Base-by-base conservation (phyloP, 1,140 invertebrate species). In the Drosophila teissieri region DNA sequence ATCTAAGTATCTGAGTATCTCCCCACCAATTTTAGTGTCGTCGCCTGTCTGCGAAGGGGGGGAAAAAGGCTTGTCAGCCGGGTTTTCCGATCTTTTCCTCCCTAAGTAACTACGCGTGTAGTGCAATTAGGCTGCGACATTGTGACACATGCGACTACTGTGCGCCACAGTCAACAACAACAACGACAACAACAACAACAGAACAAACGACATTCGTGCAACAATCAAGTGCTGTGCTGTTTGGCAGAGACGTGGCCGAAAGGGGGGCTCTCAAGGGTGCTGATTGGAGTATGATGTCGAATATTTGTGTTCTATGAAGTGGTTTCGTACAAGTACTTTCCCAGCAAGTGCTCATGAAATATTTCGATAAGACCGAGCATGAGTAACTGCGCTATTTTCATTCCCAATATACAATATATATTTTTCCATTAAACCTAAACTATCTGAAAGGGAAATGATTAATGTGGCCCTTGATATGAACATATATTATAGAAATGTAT, bases 41-140 rank as follows among this genome's bases (percentile, higher is more conserved):
- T 62, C 42, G n/a, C 5, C 31, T 24, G 44, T 27, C 51, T 70
- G 27, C 22, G 49, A 42, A 69, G 42, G 56, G 49, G 37, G 69
- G 48, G 17, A 49, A 62, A 58, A 74, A 52, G 77, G 53, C 64
- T 82, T 69, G 80, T 61, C 80, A 54, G 56, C 57, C 61, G 22
- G 22, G 61, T 69, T 56, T 44, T 51, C 69, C 51, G 56, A 52
- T 55, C 58, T 68, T 37, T 40, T 48, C 31, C 31, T 3, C 58
- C 60, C 44, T 85, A 86, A 85, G 81, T 85, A 86, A 74, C 68
- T 78, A 86, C 82, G 74, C 61, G 70, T 86, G 82, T 82, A 86
- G 58, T 78, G 82, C 82, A 86, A 85, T 85, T 86, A 85, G 83
- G 63, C 63, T 55, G 73, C 69, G 75, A 85, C 82, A 86, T 62